These are phyloP conservation scores for Gyps fulvus DNA, from an alignment of 2,113 vertebrate species.

Conservation along the genomic window DNA sequence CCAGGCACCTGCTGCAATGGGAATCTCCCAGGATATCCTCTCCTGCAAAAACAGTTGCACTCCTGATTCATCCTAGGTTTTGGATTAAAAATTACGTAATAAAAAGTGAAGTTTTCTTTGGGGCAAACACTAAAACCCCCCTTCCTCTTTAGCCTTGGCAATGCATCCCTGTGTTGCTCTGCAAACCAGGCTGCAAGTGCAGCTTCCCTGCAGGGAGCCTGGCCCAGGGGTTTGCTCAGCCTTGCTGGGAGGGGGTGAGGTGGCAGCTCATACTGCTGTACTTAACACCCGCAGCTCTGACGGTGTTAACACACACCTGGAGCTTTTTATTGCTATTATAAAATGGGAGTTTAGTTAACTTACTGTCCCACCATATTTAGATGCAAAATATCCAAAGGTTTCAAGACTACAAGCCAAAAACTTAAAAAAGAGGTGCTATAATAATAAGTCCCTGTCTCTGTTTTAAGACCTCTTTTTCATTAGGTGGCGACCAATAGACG, in stretches of 20 bases:
- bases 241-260: neutral
- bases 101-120: neutral
- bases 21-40: neutral
- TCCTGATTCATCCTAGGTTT: neutral
- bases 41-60: neutral
- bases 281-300: neutral
- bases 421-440: neutral
- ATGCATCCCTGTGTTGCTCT: neutral
- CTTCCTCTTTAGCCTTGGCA: neutral
- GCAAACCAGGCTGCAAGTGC: neutral
- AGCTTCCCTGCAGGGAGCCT: neutral
- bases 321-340: conserved; percentile 10
- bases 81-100: neutral
- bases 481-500: neutral
- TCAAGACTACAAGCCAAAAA: neutral
- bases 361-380: neutral
- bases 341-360: neutral
- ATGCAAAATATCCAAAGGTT: neutral
- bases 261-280: neutral
- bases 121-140: neutral
- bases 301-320: neutral
- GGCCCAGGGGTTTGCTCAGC: fast-evolving
- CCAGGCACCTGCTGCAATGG: fast-evolving
- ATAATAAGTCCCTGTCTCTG: neutral
- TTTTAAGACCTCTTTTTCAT: neutral